These are phyloP conservation scores for Sclerurus mexicanus DNA, from an alignment of 2,113 vertebrate species.

Conservation along the genomic window DNA sequence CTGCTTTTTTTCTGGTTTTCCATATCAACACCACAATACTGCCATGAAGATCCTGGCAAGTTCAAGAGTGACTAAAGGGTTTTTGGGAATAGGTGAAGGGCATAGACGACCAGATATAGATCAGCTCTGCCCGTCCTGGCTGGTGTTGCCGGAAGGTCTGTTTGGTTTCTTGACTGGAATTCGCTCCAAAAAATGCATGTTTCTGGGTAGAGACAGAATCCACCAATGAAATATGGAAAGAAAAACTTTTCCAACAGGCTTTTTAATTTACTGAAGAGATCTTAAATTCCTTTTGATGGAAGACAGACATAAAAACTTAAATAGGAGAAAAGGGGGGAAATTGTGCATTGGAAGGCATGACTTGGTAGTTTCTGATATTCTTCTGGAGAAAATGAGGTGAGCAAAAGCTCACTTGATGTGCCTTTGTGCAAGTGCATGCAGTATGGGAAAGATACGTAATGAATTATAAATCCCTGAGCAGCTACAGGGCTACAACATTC, in stretches of 20 bases:
- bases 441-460: not conserved
- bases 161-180: not conserved
- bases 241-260: not conserved
- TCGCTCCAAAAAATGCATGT: not conserved
- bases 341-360: not conserved
- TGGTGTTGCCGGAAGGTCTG: not conserved
- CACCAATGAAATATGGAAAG: not conserved
- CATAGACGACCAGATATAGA: not conserved
- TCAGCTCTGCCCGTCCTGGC: not conserved
- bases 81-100: not conserved
- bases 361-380: not conserved
- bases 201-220: not conserved
- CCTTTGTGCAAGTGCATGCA: not conserved
- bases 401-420: not conserved
- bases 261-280: not conserved
- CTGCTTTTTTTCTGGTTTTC: not conserved
- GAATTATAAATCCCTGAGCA: not conserved
- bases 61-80: not conserved
- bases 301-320: not conserved
- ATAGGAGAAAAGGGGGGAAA: not conserved
- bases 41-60: not conserved
- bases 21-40: not conserved
- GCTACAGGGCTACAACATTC: not conserved
- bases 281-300: not conserved
- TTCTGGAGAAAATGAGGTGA: not conserved